Percentiles rank a stretch among this genome's conserved stretches.
phyloP scores from a whole-genome alignment of 2,113 vertebrate species.

The Willisornis vidua region DNA sequence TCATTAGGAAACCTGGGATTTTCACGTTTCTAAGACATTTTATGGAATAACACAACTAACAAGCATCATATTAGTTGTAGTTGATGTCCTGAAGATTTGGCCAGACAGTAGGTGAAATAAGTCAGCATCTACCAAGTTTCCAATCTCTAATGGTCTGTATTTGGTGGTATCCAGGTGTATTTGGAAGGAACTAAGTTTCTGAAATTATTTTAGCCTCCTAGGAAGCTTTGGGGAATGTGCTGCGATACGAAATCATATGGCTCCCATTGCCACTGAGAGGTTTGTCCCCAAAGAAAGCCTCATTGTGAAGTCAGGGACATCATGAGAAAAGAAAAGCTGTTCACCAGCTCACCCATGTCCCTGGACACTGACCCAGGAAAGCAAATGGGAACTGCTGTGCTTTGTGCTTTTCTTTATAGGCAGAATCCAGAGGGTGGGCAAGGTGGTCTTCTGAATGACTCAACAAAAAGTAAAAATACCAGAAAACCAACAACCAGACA shows the following conservation, averaged over 20 bases:
- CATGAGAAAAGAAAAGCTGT: accelerated
- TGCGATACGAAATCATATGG: not conserved
- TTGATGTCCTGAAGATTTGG: not conserved
- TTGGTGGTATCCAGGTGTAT: not conserved
- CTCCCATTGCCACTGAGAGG: not conserved
- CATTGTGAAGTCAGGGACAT: accelerated
- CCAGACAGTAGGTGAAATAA: not conserved
- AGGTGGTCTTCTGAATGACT: not conserved
- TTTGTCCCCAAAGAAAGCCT: not conserved
- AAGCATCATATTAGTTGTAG: not conserved
- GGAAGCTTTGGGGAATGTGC: not conserved
- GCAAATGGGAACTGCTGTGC: not conserved
- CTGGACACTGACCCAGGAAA: not conserved
- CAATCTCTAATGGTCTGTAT: not conserved
- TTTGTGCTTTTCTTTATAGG: not conserved
- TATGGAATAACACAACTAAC: not conserved
- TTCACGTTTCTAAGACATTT: not conserved
- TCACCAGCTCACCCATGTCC: not conserved
- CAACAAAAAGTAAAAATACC: not conserved
- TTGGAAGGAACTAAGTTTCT: not conserved
- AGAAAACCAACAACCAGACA: not conserved
- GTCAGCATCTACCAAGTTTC: not conserved
- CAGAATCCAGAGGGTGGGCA: not conserved
- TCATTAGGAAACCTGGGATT: not conserved
- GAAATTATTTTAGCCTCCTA: not conserved